A percentile compares a stretch with the other conserved stretches of the same genome.
Conservation (phyloP, 2,797 vertebrate genomes). For the Bryconaethiops microstoma region DNA sequence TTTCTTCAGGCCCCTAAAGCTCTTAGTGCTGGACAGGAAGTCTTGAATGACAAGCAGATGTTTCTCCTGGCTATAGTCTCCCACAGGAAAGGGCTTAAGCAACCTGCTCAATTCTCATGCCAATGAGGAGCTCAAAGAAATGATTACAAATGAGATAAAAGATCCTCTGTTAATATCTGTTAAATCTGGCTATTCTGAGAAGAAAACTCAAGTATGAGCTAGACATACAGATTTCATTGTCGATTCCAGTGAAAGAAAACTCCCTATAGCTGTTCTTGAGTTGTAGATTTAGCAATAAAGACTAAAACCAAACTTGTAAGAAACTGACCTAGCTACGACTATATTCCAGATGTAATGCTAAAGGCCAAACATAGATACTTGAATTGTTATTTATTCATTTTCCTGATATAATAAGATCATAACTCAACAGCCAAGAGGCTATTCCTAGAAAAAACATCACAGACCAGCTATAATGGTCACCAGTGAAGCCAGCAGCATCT, state of each 20-base stretch:
- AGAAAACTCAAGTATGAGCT: not conserved
- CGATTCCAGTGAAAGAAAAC: not conserved
- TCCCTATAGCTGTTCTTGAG: no score
- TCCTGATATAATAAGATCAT: no score
- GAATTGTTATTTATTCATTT: no score
- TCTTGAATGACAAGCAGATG: constrained; percentile 53
- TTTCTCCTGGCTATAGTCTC: constrained; percentile 49
- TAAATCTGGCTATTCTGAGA: constrained; percentile 20
- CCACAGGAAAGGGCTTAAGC: constrained; percentile 53
- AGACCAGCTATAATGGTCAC: no score
- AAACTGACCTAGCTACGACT: not conserved
- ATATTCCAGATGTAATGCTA: not conserved
- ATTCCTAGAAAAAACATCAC: no score
- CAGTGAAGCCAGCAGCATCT: no score
- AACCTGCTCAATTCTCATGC: constrained; percentile 42
- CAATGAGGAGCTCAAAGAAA: constrained; percentile 29
- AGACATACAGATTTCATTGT: not conserved
- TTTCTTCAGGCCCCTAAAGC: constrained; percentile 43
- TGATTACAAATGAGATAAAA: constrained; percentile 39
- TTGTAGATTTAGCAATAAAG: not conserved
- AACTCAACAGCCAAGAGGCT: no score
- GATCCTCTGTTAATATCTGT: constrained; percentile 31
- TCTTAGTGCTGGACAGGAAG: constrained; percentile 47
- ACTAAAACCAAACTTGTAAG: not conserved
- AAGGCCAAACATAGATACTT: no score